phyloP scores from a whole-genome alignment of 2,888 invertebrate genomes.

The Vesta saturnalis region DNA sequence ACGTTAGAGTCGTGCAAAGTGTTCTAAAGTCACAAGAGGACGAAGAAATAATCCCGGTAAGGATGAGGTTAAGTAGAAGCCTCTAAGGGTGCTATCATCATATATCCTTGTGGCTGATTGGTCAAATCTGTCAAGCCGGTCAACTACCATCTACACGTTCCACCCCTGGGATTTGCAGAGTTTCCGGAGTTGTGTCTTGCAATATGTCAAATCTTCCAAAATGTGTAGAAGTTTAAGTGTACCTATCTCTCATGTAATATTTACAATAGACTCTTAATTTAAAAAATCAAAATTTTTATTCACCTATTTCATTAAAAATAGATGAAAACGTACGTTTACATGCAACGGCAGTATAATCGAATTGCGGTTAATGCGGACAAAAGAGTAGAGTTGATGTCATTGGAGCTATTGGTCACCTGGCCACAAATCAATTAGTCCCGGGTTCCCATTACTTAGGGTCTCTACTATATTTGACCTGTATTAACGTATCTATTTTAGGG shows the following conservation, averaged over 20 bases:
- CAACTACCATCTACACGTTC: conserved; percentile 42
- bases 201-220: conserved; percentile 28
- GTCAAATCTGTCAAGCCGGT: conserved; percentile 53
- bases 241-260: background rate
- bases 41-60: conserved; percentile 45
- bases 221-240: conserved; percentile 12
- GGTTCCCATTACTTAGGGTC: conserved; percentile 29
- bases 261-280: background rate
- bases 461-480: conserved; percentile 27
- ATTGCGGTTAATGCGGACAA: conserved; percentile 36
- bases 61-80: conserved; percentile 46
- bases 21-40: conserved; percentile 40
- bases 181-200: conserved; percentile 28
- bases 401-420: conserved; percentile 35
- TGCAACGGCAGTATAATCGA: conserved; percentile 31
- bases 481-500: conserved; percentile 26
- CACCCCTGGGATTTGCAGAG: conserved; percentile 30
- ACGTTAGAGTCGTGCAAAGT: conserved; percentile 42
- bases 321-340: conserved; percentile 15
- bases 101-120: conserved; percentile 53
- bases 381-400: conserved; percentile 33
- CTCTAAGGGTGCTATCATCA: conserved; percentile 51
- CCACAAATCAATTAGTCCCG: conserved; percentile 34
- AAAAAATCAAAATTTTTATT: background rate
- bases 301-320: background rate